phyloP scores from a whole-genome alignment of 2,797 vertebrate genomes.

The Leucoraja ocellata region DNA sequence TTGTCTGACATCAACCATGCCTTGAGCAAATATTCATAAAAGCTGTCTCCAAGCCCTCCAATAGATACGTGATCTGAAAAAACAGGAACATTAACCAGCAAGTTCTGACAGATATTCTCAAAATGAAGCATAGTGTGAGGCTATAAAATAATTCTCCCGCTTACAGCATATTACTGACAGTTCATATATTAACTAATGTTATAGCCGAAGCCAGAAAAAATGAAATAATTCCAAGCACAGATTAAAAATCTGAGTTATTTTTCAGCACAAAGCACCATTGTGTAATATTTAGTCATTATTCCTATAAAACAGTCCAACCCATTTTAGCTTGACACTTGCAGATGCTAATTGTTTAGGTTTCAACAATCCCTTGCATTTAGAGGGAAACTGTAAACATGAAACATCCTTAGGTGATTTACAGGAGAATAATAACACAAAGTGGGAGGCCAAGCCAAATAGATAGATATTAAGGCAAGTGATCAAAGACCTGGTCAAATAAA shows the following conservation, averaged over 20 bases:
- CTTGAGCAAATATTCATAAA: slow-evolving; percentile 97
- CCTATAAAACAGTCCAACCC: background rate
- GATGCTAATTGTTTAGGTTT: background rate
- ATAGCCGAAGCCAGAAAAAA: background rate
- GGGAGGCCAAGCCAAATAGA: too few species aligned
- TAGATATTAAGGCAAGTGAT: too few species aligned
- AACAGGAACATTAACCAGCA: slow-evolving; percentile 36
- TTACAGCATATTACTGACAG: slow-evolving; percentile 39
- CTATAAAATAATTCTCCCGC: slow-evolving; percentile 38
- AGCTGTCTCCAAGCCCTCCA: slow-evolving; percentile 94
- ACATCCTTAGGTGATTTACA: too few species aligned
- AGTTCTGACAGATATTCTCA: background rate
- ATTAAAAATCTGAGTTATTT: background rate
- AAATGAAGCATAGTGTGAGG: background rate
- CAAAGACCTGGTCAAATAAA: too few species aligned
- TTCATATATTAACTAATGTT: slow-evolving; percentile 13
- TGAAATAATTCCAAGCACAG: background rate
- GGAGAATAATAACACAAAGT: too few species aligned
- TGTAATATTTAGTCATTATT: background rate
- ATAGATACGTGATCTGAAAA: slow-evolving; percentile 90
- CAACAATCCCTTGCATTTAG: background rate
- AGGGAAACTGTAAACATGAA: too few species aligned
- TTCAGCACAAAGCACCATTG: background rate
- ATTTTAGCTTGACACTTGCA: background rate
- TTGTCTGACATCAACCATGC: slow-evolving; percentile 96